Conservation (phyloP, 1,140 invertebrate species). For the Drosophila kikkawai region DNA sequence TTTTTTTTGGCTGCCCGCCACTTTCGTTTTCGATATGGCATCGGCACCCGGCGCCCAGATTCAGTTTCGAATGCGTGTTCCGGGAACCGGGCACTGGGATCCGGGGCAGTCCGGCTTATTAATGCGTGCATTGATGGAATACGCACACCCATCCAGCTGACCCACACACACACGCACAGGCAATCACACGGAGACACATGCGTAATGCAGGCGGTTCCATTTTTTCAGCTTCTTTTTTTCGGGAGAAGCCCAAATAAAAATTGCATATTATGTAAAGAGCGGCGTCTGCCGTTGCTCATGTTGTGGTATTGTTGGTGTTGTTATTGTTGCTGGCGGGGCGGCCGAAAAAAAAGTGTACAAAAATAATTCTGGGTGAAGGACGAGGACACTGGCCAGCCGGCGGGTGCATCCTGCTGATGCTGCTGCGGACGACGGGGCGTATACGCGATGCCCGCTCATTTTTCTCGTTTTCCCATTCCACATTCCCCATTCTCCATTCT, state of each 20-base stretch:
- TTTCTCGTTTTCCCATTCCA: constrained; percentile 38
- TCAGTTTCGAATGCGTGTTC: constrained; percentile 49
- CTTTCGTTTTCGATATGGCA: constrained; percentile 64
- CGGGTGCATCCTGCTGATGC: constrained; percentile 31
- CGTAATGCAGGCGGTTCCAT: constrained; percentile 64
- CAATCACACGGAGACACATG: constrained; percentile 47
- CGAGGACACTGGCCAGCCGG: constrained; percentile 67
- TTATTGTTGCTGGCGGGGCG: constrained; percentile 31
- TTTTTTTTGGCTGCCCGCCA: constrained; percentile 55
- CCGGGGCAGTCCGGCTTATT: constrained; percentile 65
- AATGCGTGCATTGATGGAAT: constrained; percentile 82
- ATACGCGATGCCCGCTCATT: constrained; percentile 58
- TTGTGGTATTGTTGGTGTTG: constrained; percentile 27
- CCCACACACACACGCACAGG: constrained; percentile 14
- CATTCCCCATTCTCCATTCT: neutral
- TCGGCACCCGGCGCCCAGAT: constrained; percentile 62
- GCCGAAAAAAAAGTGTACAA: constrained; percentile 64
- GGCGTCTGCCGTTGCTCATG: constrained; percentile 56
- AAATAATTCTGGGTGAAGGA: constrained; percentile 84
- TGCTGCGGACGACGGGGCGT: constrained; percentile 50
- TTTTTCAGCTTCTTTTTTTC: constrained; percentile 45
- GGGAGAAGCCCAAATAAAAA: constrained; percentile 73
- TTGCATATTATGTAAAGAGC: constrained; percentile 83
- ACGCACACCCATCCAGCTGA: constrained; percentile 51
- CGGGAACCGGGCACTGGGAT: constrained; percentile 9